Evolutionary conservation across 2,113 vertebrate genomes (phyloP).

Genomic region (Toxostoma redivivum): DNA sequence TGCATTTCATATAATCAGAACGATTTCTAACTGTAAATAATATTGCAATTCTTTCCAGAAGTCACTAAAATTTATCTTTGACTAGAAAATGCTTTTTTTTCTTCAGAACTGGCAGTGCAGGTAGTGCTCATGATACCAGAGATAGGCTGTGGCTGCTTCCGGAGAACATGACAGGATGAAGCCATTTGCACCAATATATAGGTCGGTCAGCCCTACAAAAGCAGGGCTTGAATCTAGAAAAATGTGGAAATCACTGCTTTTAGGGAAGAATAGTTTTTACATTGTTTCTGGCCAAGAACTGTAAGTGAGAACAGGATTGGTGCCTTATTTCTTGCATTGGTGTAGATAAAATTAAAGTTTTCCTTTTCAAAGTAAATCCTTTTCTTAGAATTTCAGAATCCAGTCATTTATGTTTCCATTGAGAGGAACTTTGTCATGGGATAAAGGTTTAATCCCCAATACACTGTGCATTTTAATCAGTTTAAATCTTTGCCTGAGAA

Average conservation of each 20-base stretch:
- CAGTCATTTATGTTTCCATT: not conserved
- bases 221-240: not conserved
- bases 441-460: conserved; percentile 47
- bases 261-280: not conserved
- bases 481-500: conserved; percentile 26
- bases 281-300: not conserved
- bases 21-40: not conserved
- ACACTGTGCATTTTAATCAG: conserved; percentile 30
- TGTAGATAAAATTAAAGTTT: not conserved
- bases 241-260: not conserved
- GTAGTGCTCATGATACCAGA: not conserved
- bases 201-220: not conserved
- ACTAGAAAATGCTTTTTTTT: not conserved
- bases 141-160: not conserved
- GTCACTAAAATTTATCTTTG: not conserved
- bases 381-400: conserved; percentile 34
- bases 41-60: not conserved
- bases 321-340: not conserved
- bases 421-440: conserved; percentile 7
- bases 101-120: not conserved
- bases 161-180: fast-evolving
- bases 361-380: conserved; percentile 10
- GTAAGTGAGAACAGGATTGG: not conserved
- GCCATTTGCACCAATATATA: not conserved
- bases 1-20: not conserved